Base-by-base conservation (phyloP, 1,140 invertebrate genomes). In the Trinorchestia longiramus region DNA sequence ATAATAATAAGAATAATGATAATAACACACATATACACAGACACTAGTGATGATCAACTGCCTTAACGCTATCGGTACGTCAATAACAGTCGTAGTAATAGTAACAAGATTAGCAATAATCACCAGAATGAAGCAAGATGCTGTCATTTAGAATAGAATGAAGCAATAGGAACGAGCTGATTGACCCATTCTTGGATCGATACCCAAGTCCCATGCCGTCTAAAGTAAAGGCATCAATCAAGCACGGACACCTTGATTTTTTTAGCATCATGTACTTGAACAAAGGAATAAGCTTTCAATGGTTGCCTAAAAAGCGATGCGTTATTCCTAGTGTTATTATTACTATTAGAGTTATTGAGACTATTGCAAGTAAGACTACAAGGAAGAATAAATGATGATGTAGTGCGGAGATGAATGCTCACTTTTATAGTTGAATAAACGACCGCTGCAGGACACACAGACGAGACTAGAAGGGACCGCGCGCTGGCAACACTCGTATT, bases 331-430 rank as follows among this genome's bases (percentile, higher is more conserved):
- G 62, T 19, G 36, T 77, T 77, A 77, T 77, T 77, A 77, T 77
- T 77, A 77, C 62, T 77, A 77, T 23, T 15, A 36, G 15, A 77
- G 62, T 77, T 77, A 77, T 77, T 77, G 62, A 11, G 28, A 77
- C 62, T 77, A 77, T 77, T 77, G 62, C 62, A 77, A 77, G 28
- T 77, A 77, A 36, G 36, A 77, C 62, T 77, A 77, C 62, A 23
- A 36, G 62, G 62, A 77, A 77, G 62, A 77, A 77, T 77, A 77
- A 77, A 77, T 77, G 62, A 77, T 77, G 62, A 77, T 77, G 62
- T 77, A 77, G 62, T 77, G 62, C 62, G 36, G 62, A 77, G 62
- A 77, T 77, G 62, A 77, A 77, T 11, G 62, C 28, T 77, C 15
- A 77, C 62, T 77, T 77, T 36, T 28, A 77, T 77, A 77, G 11